Evolutionary conservation across 2,113 vertebrate genomes (phyloP).

Genomic region (Zapus hudsonius): DNA sequence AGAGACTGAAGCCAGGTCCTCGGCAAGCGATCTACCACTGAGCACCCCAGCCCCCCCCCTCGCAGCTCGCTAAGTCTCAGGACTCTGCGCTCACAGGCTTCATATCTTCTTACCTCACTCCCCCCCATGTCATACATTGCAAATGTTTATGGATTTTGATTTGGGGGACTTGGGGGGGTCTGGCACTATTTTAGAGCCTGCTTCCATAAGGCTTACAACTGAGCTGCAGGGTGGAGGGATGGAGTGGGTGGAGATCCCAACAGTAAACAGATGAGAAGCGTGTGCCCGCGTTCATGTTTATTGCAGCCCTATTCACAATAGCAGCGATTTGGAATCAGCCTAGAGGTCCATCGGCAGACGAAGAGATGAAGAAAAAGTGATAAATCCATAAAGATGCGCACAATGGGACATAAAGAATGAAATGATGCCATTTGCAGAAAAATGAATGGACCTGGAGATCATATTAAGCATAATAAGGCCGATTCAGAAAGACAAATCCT

Average conservation of each 20-base stretch:
- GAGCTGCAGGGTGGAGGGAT: not conserved
- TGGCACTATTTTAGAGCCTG: constrained; percentile 23
- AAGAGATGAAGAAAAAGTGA: not conserved
- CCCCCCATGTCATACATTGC: not conserved
- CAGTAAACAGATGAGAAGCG: not conserved
- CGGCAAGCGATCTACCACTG: not conserved
- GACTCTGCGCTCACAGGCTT: not conserved
- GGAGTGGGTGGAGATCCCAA: constrained; percentile 7
- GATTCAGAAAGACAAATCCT: not conserved
- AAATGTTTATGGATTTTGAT: not conserved
- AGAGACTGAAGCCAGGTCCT: not conserved
- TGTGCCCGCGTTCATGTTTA: not conserved
- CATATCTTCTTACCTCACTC: not conserved
- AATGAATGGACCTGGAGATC: not conserved
- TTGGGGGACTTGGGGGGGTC: no score
- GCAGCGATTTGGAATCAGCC: not conserved
- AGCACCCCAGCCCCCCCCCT: not conserved
- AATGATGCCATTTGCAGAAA: not conserved
- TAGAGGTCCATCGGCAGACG: not conserved
- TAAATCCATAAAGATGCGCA: not conserved
- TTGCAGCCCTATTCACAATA: not conserved
- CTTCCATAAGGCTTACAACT: not conserved
- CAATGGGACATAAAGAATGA: not conserved
- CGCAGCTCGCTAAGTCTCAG: not conserved
- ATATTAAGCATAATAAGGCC: not conserved